Base-by-base conservation (phyloP, 1,140 invertebrate genomes). In the Sminthurinus signatus region DNA sequence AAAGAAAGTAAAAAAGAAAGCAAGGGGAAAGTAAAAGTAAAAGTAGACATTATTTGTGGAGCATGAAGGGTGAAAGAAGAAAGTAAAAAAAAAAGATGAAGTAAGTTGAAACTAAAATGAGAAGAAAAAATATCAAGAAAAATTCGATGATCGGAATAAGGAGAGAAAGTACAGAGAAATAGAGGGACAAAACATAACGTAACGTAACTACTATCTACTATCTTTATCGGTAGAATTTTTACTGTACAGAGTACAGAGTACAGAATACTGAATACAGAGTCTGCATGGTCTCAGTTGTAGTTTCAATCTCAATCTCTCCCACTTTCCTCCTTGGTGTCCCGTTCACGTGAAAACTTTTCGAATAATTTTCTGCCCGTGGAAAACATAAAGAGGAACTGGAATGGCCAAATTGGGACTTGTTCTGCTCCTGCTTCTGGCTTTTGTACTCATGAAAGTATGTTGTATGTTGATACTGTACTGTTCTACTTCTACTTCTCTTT, bases 311-410 rank as follows among this genome's bases (percentile, higher is more conserved):
- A 29, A 31, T 62, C 36, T 54, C 51, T 62, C 32, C n/a, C 31
- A 48, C 25, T 52, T 31, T 21, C 14, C 28, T 62, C 54, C 32
- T 43, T 28, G 23, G 54, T 63, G 42, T 28, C 36, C 43, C 42
- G 31, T 57, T 56, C 51, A 23, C 29, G 44, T n/a, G 43, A 10
- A 68, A 68, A 68, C 31, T 68, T 68, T 68, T 62, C 67, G 43
- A 68, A 68, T 68, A 68, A 68, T 64, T 68, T 64, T 39, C 43
- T 42, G 55, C 48, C 21, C 51, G 44, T 39, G 29, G 19, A 17
- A 60, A 61, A 68, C 32, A 44, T 60, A 28, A 8, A 61, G 25
- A 48, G 44, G 46, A 25, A 25, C 17, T 43, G 23, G n/a, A 57
- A 57, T 32, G 19, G 12, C 10, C 21, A 54, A 54, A 29, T 54